Evolutionary conservation across 2,888 invertebrate genomes (phyloP), one percentile per base, ranked within the genome.

Genomic region (Perizoma flavofasciatum): DNA sequence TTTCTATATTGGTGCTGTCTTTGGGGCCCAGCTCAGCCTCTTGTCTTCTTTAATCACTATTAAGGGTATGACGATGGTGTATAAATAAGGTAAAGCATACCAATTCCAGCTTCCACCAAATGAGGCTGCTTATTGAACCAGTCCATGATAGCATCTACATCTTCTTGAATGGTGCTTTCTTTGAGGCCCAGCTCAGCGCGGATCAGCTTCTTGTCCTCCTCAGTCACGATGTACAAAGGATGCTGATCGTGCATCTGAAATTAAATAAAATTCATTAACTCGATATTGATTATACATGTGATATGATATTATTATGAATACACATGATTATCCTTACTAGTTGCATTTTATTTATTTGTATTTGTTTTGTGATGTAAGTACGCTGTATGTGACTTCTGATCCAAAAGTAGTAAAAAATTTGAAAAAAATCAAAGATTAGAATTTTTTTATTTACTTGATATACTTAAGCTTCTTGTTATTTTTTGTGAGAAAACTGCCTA

Each of bases 81-180:
- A 22, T 22, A 22, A 22, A 22, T 22, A 2, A 22, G 22, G 22
- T 22, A 22, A 22, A 22, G 22, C 22, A 10, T 72, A 88, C 89
- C 81, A 50, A 88, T 83, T 3, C 83, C 83, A 58, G 85, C 83
- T 40, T 82, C 82, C 7, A 82, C 75, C 5, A 89, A 68, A 74
- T 88, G 88, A 0, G 87, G 85, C 52, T 88, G 84, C 52, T 86
- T 88, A 6, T 80, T 68, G 41, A 85, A 86, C 88, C 88, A 88
- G 22, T 86, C 88, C 40, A 85, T 53, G 5, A 88, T 78, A 0
- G 83, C 79, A 33, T 86, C 85, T 0, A 88, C 76, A 55, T 85
- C 88, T 63, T 85, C 85, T 56, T 85, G 72, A 47, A 86, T 70
- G 0, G 79, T 79, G 32, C 71, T 78, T 6, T 86, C 83, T 50